Evolutionary conservation across 2,888 invertebrate species (phyloP), one percentile per base, ranked within the genome.

Genomic region (Papilio elwesi): DNA sequence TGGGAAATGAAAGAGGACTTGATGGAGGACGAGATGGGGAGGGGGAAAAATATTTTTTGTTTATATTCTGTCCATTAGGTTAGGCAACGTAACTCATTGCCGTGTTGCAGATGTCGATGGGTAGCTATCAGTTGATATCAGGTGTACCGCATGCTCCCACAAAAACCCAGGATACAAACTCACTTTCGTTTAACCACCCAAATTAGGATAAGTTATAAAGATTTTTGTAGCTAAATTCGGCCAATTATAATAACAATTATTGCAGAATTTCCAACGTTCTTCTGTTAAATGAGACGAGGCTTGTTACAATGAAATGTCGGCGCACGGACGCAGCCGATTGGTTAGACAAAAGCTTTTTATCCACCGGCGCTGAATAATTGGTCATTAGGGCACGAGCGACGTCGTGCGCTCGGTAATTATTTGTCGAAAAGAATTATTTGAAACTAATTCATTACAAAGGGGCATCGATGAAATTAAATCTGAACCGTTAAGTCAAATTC

Each of bases 301-400:
- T 10, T 8, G 8, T 26, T 26, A 26, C 26, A 51, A 13, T 38
- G 10, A 49, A 65, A 26, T 36, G 43, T 26, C 26, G 6, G 43
- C 43, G 6, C 43, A 26, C 2, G 26, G 26, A 26, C 10, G 10
- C 13, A 51, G 12, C 48, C 49, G 51, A 68, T 48, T 68, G 55
- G 57, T 55, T 68, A 47, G 13, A 3, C 1, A 16, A 47, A n/a
- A 55, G 47, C 53, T 57, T 68, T 68, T 55, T 48, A 57, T 47
- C 16, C 57, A 65, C 36, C 49, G 65, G 55, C 53, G 16, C 16
- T 48, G 36, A 48, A 47, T 68, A 68, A 68, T 48, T 68, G 47
- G 68, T 48, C 57, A 26, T 68, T 68, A 68, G 47, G 26, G 43
- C 55, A 26, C 16, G 57, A 68, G 36, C 55, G 66, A 64, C 64